These are phyloP conservation scores for Nyctalus aviator DNA, from an alignment of 2,797 vertebrate genomes.

Conservation along the genomic window DNA sequence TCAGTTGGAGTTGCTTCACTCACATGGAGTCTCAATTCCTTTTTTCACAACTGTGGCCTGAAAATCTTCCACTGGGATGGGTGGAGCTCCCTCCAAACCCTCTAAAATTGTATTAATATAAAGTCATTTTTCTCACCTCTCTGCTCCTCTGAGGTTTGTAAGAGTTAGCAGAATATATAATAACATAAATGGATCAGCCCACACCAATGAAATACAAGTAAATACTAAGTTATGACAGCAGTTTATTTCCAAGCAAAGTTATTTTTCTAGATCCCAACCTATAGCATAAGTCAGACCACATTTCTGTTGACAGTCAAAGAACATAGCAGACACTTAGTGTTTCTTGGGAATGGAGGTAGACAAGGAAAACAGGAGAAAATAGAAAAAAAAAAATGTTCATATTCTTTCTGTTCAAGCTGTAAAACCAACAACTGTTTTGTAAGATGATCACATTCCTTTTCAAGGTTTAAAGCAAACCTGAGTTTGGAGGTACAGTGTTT, in stretches of 20 bases:
- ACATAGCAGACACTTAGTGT: not conserved
- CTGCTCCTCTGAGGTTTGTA: slow-evolving; percentile 29
- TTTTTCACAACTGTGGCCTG: slow-evolving; percentile 56
- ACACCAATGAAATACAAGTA: not conserved
- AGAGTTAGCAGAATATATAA: not conserved
- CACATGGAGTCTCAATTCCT: not conserved
- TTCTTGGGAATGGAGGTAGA: slow-evolving; percentile 22
- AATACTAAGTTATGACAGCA: not conserved
- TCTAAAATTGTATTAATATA: slow-evolving; percentile 50
- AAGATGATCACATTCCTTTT: not conserved
- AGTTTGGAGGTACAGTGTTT: not conserved
- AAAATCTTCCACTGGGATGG: not conserved
- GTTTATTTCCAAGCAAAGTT: slow-evolving; percentile 31
- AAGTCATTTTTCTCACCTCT: not conserved
- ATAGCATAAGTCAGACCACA: not conserved
- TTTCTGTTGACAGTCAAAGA: slow-evolving; percentile 7
- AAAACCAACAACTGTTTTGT: not conserved
- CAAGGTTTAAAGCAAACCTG: slow-evolving; percentile 5
- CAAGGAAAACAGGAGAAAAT: slow-evolving; percentile 2
- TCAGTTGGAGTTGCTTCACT: not conserved
- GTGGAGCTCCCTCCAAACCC: not conserved
- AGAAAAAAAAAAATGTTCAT: not conserved
- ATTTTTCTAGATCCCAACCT: slow-evolving; percentile 17
- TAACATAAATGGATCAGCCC: not conserved
- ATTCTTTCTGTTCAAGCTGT: not conserved